phyloP scores from a whole-genome alignment of 2,797 vertebrate species.

The Parambassis ranga region DNA sequence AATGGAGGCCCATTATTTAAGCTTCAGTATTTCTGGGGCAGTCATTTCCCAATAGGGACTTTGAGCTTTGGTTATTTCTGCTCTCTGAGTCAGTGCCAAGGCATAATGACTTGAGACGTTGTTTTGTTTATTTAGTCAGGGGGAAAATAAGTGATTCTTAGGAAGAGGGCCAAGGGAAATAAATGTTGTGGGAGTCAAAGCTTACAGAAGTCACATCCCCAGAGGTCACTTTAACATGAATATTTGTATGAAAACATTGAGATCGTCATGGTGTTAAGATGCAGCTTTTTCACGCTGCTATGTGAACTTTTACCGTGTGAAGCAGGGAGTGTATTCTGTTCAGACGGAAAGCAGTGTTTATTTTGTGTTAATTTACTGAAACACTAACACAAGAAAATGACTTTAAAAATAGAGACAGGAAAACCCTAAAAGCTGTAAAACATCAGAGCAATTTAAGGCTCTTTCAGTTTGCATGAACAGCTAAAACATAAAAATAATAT shows the following conservation, averaged over 20 bases:
- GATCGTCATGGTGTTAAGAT: conserved; percentile 14
- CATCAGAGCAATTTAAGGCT: too few relatives aligned
- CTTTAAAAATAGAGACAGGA: too few relatives aligned
- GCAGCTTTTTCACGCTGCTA: conserved; percentile 23
- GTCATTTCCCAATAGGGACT: conserved; percentile 37
- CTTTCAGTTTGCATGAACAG: too few relatives aligned
- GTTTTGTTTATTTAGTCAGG: conserved; percentile 60
- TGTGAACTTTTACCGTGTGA: conserved; percentile 25
- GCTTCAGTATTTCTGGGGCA: conserved; percentile 18
- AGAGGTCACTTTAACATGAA: conserved; percentile 36
- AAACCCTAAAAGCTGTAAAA: too few relatives aligned
- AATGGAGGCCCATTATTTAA: conserved; percentile 18
- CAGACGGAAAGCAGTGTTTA: too few relatives aligned
- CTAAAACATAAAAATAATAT: too few relatives aligned
- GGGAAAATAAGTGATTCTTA: conserved; percentile 54
- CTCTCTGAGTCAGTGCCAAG: conserved; percentile 41
- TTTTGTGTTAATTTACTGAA: neutral
- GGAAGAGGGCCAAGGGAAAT: conserved; percentile 50
- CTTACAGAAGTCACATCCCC: conserved; percentile 25
- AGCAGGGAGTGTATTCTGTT: neutral
- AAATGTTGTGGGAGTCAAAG: conserved; percentile 39
- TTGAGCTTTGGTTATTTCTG: conserved; percentile 29
- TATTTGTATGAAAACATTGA: conserved; percentile 43
- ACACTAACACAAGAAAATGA: too few relatives aligned
- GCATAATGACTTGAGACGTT: conserved; percentile 45